Base-by-base conservation (phyloP, 2,888 invertebrate species). In the Dynastes tityus region DNA sequence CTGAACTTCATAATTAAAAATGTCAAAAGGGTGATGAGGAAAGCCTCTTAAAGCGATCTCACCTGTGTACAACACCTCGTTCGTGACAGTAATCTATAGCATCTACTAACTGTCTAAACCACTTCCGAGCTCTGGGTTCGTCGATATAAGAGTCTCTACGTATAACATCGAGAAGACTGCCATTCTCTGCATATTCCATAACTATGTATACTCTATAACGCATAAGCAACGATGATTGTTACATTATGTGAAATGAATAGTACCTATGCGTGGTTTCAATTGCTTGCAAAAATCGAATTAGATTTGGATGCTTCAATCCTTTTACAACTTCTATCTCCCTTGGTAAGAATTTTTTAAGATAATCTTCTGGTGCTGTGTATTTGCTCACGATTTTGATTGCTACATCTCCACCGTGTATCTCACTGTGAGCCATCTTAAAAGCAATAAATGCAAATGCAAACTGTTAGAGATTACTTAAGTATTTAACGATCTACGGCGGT, bases 351-450 rank as follows among this genome's bases (percentile, higher is more conserved):
- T 95, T 95, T 85, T 92, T 93, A 53, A 95, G 89, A 86, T 95
- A 95, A 87, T 95, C 95, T n/a, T 93, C 90, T 0, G 95, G 95
- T 2, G 95, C 95, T 88, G 94, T 94, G 82, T 94, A 93, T 87
- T 96, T 96, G 82, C 95, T 95, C 80, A 96, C 94, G 80, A 96
- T 95, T 91, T 96, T 96, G 78, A 96, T 92, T 51, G 96, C 96
- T 70, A 96, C 95, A 84, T 93, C 91, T 83, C 92, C 91, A 83
- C 92, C 92, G 85, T 95, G 94, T 81, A 93, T 91, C 82, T 93
- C 92, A 79, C 95, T 95, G 83, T 92, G 91, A 9, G 95, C 95
- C 82, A 95, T 91, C 94, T 93, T 88, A 81, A 83, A 83, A 81
- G 81, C 70, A 80, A 85, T 82, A 74, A 85, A 85, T 81, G 85